Conservation (phyloP, 2,797 vertebrate species). For the Eulemur coronatus region DNA sequence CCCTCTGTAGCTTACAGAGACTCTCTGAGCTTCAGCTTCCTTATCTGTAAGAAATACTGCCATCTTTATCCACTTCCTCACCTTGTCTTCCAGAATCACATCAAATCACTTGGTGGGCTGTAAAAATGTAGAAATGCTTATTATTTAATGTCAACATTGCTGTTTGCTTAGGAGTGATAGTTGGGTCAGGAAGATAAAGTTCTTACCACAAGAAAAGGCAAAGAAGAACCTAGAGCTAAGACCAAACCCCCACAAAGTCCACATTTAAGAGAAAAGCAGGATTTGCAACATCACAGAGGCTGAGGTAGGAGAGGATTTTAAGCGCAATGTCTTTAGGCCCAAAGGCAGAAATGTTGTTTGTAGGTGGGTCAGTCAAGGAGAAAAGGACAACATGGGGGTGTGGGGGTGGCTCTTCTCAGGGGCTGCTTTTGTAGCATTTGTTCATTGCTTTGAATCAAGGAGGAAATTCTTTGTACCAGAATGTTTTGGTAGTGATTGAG, state of each 20-base stretch:
- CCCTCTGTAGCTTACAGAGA: neutral
- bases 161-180: neutral
- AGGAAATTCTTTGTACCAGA: conserved; percentile 63
- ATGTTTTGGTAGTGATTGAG: conserved; percentile 61
- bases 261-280: neutral
- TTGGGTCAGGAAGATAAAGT: neutral
- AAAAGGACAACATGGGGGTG: neutral
- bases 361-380: neutral
- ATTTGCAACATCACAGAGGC: neutral
- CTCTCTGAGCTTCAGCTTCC: neutral
- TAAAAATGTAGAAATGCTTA: neutral
- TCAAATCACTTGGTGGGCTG: neutral
- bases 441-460: conserved; percentile 56
- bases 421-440: conserved; percentile 33
- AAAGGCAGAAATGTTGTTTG: neutral
- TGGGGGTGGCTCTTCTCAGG: neutral
- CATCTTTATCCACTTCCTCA: neutral
- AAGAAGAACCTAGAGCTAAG: neutral
- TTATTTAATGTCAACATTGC: neutral
- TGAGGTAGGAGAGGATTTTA: neutral
- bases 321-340: conserved; percentile 8
- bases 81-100: conserved; percentile 38
- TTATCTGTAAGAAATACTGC: neutral
- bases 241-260: neutral
- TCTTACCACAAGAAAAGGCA: neutral